These are phyloP conservation scores for Tineola bisselliella DNA, from an alignment of 2,888 invertebrate genomes.

Conservation along the genomic window DNA sequence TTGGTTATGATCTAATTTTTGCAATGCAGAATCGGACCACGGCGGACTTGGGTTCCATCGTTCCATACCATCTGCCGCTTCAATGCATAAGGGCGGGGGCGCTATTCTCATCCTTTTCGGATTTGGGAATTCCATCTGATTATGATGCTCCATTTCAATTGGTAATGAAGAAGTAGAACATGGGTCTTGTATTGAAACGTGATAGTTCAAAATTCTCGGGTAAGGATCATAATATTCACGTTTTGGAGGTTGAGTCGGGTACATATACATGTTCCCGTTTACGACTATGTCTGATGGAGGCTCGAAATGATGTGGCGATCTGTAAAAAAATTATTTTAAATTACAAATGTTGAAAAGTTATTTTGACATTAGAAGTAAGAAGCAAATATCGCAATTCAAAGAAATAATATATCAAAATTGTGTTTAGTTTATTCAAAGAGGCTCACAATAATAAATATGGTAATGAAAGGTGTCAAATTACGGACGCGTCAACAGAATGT, in stretches of 20 bases:
- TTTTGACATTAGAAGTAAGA: too few species aligned
- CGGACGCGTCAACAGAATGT: constrained; percentile 24
- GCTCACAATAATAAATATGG: constrained; percentile 52
- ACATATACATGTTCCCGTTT: constrained; percentile 57
- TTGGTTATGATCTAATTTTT: constrained; percentile 82
- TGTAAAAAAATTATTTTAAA: constrained; percentile 18
- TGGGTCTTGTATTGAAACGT: constrained; percentile 17
- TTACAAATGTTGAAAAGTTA: background rate
- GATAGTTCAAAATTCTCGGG: constrained; percentile 34
- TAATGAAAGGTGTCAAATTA: constrained; percentile 66
- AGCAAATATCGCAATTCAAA: too few species aligned
- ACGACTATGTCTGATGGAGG: constrained; percentile 44
- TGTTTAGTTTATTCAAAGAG: constrained; percentile 3
- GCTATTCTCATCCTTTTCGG: constrained; percentile 50
- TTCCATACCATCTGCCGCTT: constrained; percentile 79
- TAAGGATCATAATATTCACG: constrained; percentile 59
- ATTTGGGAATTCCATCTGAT: constrained; percentile 41
- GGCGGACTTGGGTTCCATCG: constrained; percentile 89
- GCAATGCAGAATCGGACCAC: constrained; percentile 84
- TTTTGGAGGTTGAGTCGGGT: constrained; percentile 39
- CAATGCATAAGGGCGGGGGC: constrained; percentile 34
- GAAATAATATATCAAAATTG: background rate
- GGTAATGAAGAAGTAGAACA: background rate
- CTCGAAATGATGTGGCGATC: constrained; percentile 59
- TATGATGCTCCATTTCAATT: constrained; percentile 1